Conservation (phyloP, 2,113 vertebrate species). For the Crypturellus undulatus region DNA sequence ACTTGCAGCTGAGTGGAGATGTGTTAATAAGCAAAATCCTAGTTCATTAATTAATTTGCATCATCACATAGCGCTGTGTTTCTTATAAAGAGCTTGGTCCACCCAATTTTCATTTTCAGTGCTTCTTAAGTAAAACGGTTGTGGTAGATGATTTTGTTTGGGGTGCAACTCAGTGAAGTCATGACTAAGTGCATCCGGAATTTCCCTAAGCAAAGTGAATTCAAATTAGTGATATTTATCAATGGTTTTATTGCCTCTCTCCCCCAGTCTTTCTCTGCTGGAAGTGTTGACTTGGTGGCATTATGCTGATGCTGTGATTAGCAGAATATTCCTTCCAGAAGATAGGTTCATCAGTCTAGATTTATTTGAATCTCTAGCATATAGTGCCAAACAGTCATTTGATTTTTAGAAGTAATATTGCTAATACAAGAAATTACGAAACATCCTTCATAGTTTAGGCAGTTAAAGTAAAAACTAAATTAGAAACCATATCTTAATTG, state of each 20-base stretch:
- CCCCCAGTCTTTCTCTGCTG: conserved; percentile 4
- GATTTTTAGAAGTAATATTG: conserved; percentile 5
- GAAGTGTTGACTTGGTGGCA: conserved; percentile 24
- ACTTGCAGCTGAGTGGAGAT: conserved; percentile 12
- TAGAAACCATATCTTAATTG: neutral
- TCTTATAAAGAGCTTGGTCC: neutral
- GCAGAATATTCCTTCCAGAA: neutral
- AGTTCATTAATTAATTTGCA: conserved; percentile 53
- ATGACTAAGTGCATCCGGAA: conserved; percentile 26
- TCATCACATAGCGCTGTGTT: neutral
- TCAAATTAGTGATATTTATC: conserved; percentile 18
- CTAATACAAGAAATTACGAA: conserved; percentile 5
- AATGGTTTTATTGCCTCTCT: neutral
- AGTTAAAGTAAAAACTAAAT: conserved; percentile 29
- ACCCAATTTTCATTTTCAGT: conserved; percentile 22
- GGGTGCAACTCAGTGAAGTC: conserved; percentile 10
- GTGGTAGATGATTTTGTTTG: neutral
- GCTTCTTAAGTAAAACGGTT: conserved; percentile 6
- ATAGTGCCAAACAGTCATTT: neutral
- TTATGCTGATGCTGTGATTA: conserved; percentile 24
- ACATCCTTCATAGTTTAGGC: neutral
- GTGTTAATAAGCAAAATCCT: conserved; percentile 16
- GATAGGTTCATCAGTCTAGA: neutral
- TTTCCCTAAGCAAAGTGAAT: conserved; percentile 11
- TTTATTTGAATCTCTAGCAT: neutral